Evolutionary conservation across 2,797 vertebrate species (phyloP).

Genomic region (Tapera naevia): DNA sequence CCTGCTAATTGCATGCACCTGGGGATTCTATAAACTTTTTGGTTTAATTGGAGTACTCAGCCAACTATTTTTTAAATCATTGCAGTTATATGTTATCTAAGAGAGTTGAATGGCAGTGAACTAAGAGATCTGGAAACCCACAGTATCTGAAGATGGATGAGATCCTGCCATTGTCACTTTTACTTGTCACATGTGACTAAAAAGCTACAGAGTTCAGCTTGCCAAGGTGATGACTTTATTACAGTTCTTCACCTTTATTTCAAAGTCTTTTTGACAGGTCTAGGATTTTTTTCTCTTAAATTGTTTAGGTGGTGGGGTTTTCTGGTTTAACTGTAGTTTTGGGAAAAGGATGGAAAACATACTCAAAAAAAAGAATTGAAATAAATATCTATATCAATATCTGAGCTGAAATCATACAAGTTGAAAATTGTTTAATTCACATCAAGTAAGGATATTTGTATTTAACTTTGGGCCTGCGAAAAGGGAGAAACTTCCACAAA

Average conservation of each 20-base stretch:
- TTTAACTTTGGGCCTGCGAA: not conserved
- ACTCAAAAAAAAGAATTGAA: not conserved
- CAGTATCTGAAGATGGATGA: not conserved
- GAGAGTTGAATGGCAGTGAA: not conserved
- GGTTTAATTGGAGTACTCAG: not conserved
- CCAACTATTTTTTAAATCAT: not conserved
- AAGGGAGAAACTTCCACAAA: not conserved
- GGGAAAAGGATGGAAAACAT: not conserved
- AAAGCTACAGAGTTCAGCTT: not conserved
- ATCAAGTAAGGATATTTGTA: not conserved
- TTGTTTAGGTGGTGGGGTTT: not conserved
- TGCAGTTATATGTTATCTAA: not conserved
- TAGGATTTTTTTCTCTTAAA: not conserved
- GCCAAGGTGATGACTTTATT: not conserved
- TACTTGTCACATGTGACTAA: not conserved
- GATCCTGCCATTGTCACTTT: not conserved
- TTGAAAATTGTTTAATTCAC: not conserved
- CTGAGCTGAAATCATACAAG: not conserved
- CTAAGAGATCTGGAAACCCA: not conserved
- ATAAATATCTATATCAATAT: not conserved
- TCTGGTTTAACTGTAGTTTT: not conserved
- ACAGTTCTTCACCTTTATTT: not conserved
- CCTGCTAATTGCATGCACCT: not conserved
- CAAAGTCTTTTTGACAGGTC: not conserved
- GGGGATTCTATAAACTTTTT: not conserved